phyloP scores from a whole-genome alignment of 2,888 invertebrate genomes.

The Drosophila mimica region DNA sequence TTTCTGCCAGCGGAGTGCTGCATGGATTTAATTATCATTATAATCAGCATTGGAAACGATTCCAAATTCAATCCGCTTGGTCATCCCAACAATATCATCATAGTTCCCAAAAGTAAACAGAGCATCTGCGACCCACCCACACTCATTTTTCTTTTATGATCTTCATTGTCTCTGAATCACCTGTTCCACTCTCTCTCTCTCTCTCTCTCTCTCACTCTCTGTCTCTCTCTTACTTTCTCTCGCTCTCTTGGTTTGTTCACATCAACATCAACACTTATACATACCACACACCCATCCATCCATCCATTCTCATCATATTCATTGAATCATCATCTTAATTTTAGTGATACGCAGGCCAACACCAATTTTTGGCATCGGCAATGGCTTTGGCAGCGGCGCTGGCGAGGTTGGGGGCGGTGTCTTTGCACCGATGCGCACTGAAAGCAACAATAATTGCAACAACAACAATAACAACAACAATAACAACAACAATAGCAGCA shows the following conservation, averaged over 20 bases:
- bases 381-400: constrained; percentile 74
- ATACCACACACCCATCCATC: constrained; percentile 20
- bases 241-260: constrained; percentile 14
- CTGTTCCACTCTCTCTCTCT: constrained; percentile 5
- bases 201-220: constrained; percentile 3
- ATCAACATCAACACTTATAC: constrained; percentile 11
- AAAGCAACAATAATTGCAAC: constrained; percentile 48
- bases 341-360: constrained; percentile 87
- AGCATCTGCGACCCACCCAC: constrained; percentile 27
- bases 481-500: constrained; percentile 40
- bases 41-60: constrained; percentile 39
- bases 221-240: not conserved
- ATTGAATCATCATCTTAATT: constrained; percentile 84
- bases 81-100: constrained; percentile 36
- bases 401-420: constrained; percentile 42
- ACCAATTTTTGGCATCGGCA: constrained; percentile 78
- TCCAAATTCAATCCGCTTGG: constrained; percentile 41
- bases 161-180: constrained; percentile 32
- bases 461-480: constrained; percentile 12
- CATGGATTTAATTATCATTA: constrained; percentile 76
- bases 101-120: constrained; percentile 29
- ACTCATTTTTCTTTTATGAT: constrained; percentile 21
- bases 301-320: constrained; percentile 70
- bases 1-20: constrained; percentile 70
- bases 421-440: constrained; percentile 38